Percentiles rank a stretch among this genome's conserved stretches.
These are phyloP conservation scores for Zaprionus gabonicus DNA, from an alignment of 1,140 invertebrate species.

Conservation along the genomic window DNA sequence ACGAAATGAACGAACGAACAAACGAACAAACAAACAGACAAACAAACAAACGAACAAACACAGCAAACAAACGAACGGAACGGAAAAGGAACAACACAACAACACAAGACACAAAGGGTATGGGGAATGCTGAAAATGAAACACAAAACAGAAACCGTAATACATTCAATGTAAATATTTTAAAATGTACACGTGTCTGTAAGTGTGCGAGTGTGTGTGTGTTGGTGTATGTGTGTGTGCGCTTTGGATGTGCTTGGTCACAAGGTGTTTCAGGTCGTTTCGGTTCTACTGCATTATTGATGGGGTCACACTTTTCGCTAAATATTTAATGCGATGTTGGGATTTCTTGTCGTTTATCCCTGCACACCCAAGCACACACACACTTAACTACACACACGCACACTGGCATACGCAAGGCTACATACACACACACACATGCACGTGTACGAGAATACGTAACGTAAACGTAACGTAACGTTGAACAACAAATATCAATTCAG, in stretches of 20 bases:
- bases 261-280: slow-evolving; percentile 38
- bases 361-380: slow-evolving; percentile 27
- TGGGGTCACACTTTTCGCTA: slow-evolving; percentile 36
- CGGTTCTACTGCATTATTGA: slow-evolving; percentile 39
- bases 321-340: slow-evolving; percentile 52
- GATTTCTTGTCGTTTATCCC: slow-evolving; percentile 40
- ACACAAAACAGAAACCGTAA: slow-evolving; percentile 37
- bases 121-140: slow-evolving; percentile 45
- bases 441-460: slow-evolving; percentile 15
- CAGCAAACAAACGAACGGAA: slow-evolving; percentile 45
- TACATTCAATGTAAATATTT: slow-evolving; percentile 54
- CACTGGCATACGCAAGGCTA: not conserved
- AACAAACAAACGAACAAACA: slow-evolving; percentile 37
- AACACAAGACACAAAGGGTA: slow-evolving; percentile 37
- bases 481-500: slow-evolving; percentile 40
- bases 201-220: slow-evolving; percentile 4
- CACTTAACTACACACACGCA: not conserved
- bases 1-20: slow-evolving; percentile 18
- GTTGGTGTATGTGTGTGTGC: slow-evolving; percentile 1
- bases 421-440: slow-evolving; percentile 2
- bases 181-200: slow-evolving; percentile 32
- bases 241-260: slow-evolving; percentile 20
- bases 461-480: slow-evolving; percentile 27
- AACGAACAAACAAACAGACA: slow-evolving; percentile 6
- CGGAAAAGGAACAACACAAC: slow-evolving; percentile 45